Evolutionary conservation across 2,888 invertebrate genomes (phyloP).

Genomic region (Drosophila borborema): DNA sequence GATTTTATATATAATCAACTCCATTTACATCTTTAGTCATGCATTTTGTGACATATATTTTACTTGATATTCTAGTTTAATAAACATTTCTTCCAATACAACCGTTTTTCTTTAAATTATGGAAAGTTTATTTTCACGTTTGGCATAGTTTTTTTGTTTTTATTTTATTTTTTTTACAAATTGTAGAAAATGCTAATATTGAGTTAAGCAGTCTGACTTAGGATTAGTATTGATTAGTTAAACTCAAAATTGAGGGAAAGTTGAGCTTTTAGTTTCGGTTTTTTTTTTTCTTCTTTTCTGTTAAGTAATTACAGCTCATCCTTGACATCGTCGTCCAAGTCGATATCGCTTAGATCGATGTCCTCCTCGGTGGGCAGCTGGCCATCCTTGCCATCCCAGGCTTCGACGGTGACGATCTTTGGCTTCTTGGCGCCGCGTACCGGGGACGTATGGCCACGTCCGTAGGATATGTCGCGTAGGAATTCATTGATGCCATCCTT

Average conservation of each 20-base stretch:
- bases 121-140: constrained; percentile 45
- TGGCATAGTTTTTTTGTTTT: constrained; percentile 8
- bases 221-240: constrained; percentile 14
- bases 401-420: constrained; percentile 87
- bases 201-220: constrained; percentile 48
- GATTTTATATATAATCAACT: constrained; percentile 20
- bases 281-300: constrained; percentile 13
- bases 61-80: constrained; percentile 5
- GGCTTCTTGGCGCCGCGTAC: constrained; percentile 93
- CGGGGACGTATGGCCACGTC: constrained; percentile 95
- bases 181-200: constrained; percentile 55
- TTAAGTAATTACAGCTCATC: constrained; percentile 78
- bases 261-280: constrained; percentile 45
- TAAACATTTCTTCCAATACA: constrained; percentile 6
- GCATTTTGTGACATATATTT: constrained; percentile 3
- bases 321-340: constrained; percentile 89
- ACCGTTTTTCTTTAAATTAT: constrained; percentile 4
- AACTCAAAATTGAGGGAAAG: constrained; percentile 11
- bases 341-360: constrained; percentile 95
- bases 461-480: constrained; percentile 95
- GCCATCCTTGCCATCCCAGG: constrained; percentile 98
- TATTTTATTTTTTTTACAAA: constrained; percentile 24
- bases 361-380: constrained; percentile 92
- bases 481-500: constrained; percentile 98
- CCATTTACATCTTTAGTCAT: constrained; percentile 3